Evolutionary conservation across 2,113 vertebrate species (phyloP), one percentile per base, ranked within the genome.

Genomic region (Dasypus novemcinctus): DNA sequence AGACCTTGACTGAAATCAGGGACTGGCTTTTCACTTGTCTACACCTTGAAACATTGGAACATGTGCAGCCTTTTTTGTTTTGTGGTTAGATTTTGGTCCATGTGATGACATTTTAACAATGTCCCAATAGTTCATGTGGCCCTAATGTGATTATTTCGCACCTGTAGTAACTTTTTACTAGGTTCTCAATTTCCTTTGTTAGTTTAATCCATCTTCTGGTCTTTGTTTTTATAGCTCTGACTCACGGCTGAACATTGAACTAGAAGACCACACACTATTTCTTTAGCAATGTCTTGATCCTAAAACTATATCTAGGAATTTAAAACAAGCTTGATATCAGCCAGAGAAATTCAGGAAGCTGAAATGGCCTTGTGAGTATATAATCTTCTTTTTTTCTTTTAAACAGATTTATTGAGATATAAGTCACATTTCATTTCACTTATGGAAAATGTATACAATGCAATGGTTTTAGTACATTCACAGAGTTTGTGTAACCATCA

Each of bases 191-290:
- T 85, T 87, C 21, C 46, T 33, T 87, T 89, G 18, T 38, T 68
- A 18, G 21, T 29, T 64, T 90, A 20, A 64, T 96, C n/a, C 75
- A 38, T 92, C 27, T 92, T 90, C 84, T 96, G 80, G 76, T 54
- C 29, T 96, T 96, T 88, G 38, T 85, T 90, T 49, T 95, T 52
- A 93, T 90, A 92, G n/a, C 43, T 79, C 31, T 92, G 88, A 95
- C 46, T 59, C 63, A 82, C 1, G 46, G 49, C 3, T 46, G 68
- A 82, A 43, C 13, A 33, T 38, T 41, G 54, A 9, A 33, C 33
- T 57, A 23, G 33, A 93, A 90, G 54, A 94, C 54, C 18, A 69
- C 46, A 78, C 23, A 21, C 49, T 71, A 41, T 76, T 93, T 93
- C 54, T 90, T 31, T 57, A 74, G 29, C 13, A 18, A 10, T 78